Base-by-base conservation (phyloP, 2,113 vertebrate species). In the Phocoena phocoena region DNA sequence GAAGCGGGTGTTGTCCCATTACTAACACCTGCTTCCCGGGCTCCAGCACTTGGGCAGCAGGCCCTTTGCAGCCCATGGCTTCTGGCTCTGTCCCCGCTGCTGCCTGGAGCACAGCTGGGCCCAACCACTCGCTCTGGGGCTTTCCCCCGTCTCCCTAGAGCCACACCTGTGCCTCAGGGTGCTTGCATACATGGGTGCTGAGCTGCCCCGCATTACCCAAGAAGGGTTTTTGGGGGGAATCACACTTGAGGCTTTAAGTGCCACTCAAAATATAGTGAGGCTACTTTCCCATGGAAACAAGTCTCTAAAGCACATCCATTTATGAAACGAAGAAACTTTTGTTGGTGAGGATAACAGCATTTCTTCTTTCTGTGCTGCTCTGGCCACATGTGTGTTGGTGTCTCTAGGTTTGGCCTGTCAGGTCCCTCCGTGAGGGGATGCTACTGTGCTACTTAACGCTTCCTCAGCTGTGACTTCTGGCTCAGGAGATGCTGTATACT, bases 281-380 rank as follows among this genome's bases (percentile, higher is more conserved):
- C n/a, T 73, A n/a, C 47, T 87, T 95, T 41, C 82, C 55, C 81
- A 58, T 90, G 62, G 74, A 90, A 93, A 90, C 62, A 77, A 62
- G 33, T 71, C 80, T 86, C 26, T 85, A 73, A 95, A 83, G 55
- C 38, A 83, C n/a, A 47, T 73, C 18, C 21, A 71, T 91, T 79
- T 47, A 33, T 63, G 62, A 94, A 77, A 79, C 0, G 10, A 71
- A 95, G 50, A 79, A 47, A 20, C 4, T 9, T 92, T 63, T 86
- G 73, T 25, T 82, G 73, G 44, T 77, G 10, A 55, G 53, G 89
- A 36, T 33, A 41, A 70, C 25, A 23, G 38, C 47, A 15, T 77
- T 60, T 15, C 47, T 53, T 73, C 74, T 92, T 81, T 79, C 33
- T 50, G 25, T 63, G 41, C 76, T 76, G 31, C 73, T 71, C 73